Evolutionary conservation across 1,140 invertebrate species (phyloP).

Genomic region (Cataglyphis hispanica): DNA sequence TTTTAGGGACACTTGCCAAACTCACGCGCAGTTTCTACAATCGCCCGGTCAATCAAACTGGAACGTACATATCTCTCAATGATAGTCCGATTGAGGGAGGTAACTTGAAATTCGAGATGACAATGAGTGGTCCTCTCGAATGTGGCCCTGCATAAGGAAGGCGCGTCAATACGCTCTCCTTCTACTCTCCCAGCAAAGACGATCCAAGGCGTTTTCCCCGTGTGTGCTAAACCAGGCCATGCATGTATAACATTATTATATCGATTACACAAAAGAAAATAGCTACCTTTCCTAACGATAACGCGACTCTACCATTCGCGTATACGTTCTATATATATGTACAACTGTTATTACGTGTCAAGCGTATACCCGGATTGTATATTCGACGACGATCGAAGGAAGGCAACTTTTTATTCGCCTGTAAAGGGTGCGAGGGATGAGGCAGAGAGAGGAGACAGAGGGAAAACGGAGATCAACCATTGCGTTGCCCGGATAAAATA

Average conservation of each 20-base stretch:
- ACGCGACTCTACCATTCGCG: conserved; percentile 50
- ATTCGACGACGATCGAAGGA: conserved; percentile 25
- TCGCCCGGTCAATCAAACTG: neutral
- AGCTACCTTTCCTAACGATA: conserved; percentile 53
- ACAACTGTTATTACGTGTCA: conserved; percentile 35
- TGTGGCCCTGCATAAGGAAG: conserved; percentile 4
- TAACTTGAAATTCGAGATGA: conserved; percentile 37
- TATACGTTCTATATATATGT: conserved; percentile 37
- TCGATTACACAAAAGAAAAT: conserved; percentile 65
- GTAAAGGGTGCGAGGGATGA: neutral
- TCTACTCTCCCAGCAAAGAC: conserved; percentile 40
- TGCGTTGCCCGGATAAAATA: conserved; percentile 33
- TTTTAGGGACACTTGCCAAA: neutral
- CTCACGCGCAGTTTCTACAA: neutral
- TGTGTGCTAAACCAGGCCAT: conserved; percentile 55
- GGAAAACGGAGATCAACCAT: conserved; percentile 29
- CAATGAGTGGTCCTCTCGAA: neutral
- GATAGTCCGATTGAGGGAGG: neutral
- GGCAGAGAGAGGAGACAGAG: neutral
- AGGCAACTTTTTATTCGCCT: conserved; percentile 11
- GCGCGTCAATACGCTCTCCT: conserved; percentile 42
- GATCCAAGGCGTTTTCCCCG: conserved; percentile 50
- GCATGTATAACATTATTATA: conserved; percentile 62
- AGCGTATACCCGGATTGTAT: conserved; percentile 8
- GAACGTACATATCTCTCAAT: conserved; percentile 19